Base-by-base conservation (phyloP, 2,113 vertebrate species). In the Anhinga rufa region DNA sequence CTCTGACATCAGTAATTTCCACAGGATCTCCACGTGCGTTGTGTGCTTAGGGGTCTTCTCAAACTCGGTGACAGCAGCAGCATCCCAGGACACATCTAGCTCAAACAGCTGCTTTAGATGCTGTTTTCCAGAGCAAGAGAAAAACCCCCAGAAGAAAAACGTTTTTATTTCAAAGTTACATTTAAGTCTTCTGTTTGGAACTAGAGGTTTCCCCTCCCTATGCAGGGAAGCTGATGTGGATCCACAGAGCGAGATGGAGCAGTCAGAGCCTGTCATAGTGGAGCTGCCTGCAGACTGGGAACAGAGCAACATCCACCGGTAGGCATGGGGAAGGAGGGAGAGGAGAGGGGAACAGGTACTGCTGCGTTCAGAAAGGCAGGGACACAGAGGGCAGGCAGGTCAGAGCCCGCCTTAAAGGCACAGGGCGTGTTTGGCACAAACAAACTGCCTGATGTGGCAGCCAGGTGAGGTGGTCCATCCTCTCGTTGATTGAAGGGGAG, bases 341-440 rank as follows among this genome's bases (percentile, higher is more conserved):
- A 78, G 21, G 40, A 71, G 51, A 51, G 26, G 25, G 26, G n/a
- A 82, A 18, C 1, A 4, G 46, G 28, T 32, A 4, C 46, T 38
- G 62, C 52, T 40, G 57, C 58, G 13, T 48, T 57, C 20, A 32
- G 24, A 19, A 64, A 87, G 82, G 81, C 81, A 72, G 65, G 62
- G 60, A 84, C 31, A 40, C 4, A 2, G 38, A 60, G 55, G 66
- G 71, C 66, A 76, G 49, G 31, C 44, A 40, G 69, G 81, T 26
- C 64, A 54, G 71, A 79, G 75, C 69, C 82, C 55, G 4, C 36
- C 10, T 55, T 9, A 7, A 95, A 96, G 95, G 93, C 97, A 96
- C 75, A 31, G 38, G 9, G 7, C 10, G 21, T 52, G 49, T 87
- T 92, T 94, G 95, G 92, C 90, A 96, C 88, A 42, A 69, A 57